Base-by-base conservation (phyloP, 2,888 invertebrate genomes). In the Drosophila paranaensis region DNA sequence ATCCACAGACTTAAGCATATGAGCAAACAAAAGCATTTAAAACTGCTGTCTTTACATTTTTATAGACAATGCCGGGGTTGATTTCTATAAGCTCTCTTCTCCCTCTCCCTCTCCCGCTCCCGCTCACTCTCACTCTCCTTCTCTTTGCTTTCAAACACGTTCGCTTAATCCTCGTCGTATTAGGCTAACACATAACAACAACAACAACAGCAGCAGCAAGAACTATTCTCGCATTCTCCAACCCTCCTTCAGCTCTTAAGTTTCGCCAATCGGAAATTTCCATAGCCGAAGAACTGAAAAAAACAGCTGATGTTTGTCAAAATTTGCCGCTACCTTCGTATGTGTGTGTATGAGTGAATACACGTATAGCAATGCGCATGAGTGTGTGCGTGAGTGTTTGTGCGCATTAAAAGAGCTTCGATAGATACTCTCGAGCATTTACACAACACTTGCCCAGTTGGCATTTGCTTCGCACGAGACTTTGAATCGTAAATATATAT, bases 241-340 rank as follows among this genome's bases (percentile, higher is more conserved):
- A 45, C 25, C 20, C 27, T n/a, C 56, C 33, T 50, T 42, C 60
- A 40, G 37, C 56, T 37, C 25, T 20, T 20, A 56, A 55, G 42
- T 68, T 79, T 78, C 33, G 70, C 45, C 75, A 79, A 68, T 74
- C 57, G 88, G 86, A 82, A 88, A 79, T 86, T 88, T 84, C 84
- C 88, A 81, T 56, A 78, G 67, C 43, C 48, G 39, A 53, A 40
- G 54, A 65, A 65, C 53, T 63, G 68, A 56, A 57, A 74, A 74
- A 65, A 88, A 84, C 84, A 84, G 84, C 84, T 84, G 88, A 84
- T 82, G 76, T 57, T 74, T 72, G 76, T 80, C 86, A 88, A 82
- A 86, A 70, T 51, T 53, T 68, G 77, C 70, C 60, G 67, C 58
- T 72, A 33, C 39, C 16, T 60, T 58, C 6, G 40, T 40, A n/a